Base-by-base conservation (phyloP, 35 echinoderm and acorn worm genomes). In the Amphiura filiformis region DNA sequence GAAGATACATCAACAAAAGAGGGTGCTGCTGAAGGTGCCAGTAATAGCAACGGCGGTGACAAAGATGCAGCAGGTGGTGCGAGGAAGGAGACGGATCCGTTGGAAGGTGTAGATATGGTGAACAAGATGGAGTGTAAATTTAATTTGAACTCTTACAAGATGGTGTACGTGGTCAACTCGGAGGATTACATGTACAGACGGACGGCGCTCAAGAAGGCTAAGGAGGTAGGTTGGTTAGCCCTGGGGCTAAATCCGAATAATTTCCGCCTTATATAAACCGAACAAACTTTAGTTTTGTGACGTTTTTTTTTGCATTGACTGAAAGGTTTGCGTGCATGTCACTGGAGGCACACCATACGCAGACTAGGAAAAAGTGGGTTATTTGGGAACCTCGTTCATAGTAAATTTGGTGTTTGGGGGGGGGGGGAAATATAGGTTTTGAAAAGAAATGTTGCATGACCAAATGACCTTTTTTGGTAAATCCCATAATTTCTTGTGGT, bases 91-190 rank as follows among this genome's bases (percentile, higher is more conserved):
- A 87, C 88, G 89, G 84, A 91, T 56, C 89, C 82, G 38, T 38
- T 98, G 38, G 86, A 91, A 52, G 96, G 96, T 0, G 93, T 98
- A 30, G 96, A 98, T 36, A 94, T 98, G 77, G 91, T 94, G 26
- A 98, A 94, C 84, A 98, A 98, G 75, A 98, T 98, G 96, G 96
- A 98, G 75, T 98, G 96, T 77, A 94, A 98, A 80, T 98, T 98
- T 76, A 98, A 98, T 76, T 90, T 98, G 37, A 98, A 98, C 89
- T 98, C 96, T 34, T 98, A 98, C 86, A 91, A 94, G 81, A 98
- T 98, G 89, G 96, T 98, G 1, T 98, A 98, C 77, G 96, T 98
- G 22, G 96, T 98, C 35, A 93, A 95, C 88, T 99, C 93, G 18
- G 96, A 99, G 49, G 96, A 98, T 70, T 98, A 98, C 78, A 98